A percentile compares a stretch with the other conserved stretches of the same genome.
Evolutionary conservation across 2,113 vertebrate species (phyloP).

Genomic region (Pleuronectes platessa): DNA sequence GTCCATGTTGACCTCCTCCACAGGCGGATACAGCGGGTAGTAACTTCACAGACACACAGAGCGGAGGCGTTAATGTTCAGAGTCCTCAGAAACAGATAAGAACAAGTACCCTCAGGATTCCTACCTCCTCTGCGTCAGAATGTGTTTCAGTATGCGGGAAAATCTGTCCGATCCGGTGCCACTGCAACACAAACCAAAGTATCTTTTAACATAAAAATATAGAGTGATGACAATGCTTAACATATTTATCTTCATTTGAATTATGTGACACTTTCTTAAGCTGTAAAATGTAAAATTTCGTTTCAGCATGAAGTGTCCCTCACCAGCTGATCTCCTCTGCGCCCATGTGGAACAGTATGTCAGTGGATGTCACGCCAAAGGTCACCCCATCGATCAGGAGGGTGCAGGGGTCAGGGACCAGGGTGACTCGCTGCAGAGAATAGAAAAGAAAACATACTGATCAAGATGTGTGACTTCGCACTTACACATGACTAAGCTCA

Average conservation of each 20-base stretch:
- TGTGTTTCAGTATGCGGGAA: constrained; percentile 90
- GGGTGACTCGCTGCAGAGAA: constrained; percentile 83
- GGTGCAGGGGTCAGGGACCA: constrained; percentile 92
- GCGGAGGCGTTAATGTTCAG: not conserved
- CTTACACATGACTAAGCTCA: not conserved
- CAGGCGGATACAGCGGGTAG: constrained; percentile 91
- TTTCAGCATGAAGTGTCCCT: constrained; percentile 14
- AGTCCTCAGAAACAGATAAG: not conserved
- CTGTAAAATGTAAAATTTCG: not conserved
- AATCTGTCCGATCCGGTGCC: constrained; percentile 86
- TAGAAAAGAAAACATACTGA: not conserved
- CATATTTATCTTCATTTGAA: not conserved
- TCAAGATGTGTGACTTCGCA: not conserved
- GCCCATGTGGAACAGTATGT: constrained; percentile 92
- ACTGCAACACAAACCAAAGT: constrained; percentile 45
- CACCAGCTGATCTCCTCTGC: constrained; percentile 95
- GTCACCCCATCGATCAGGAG: constrained; percentile 86
- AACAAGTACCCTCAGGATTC: not conserved
- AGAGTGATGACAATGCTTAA: not conserved
- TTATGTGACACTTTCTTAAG: too few species aligned
- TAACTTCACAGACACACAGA: constrained; percentile 78
- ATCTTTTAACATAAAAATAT: not conserved
- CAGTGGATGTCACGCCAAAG: constrained; percentile 90
- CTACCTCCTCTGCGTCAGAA: constrained; percentile 92
- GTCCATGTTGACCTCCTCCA: constrained; percentile 90